A percentile compares a stretch with the other conserved stretches of the same genome.
These are phyloP conservation scores for Varroa destructor DNA, from an alignment of 1,140 invertebrate genomes.

Conservation along the genomic window DNA sequence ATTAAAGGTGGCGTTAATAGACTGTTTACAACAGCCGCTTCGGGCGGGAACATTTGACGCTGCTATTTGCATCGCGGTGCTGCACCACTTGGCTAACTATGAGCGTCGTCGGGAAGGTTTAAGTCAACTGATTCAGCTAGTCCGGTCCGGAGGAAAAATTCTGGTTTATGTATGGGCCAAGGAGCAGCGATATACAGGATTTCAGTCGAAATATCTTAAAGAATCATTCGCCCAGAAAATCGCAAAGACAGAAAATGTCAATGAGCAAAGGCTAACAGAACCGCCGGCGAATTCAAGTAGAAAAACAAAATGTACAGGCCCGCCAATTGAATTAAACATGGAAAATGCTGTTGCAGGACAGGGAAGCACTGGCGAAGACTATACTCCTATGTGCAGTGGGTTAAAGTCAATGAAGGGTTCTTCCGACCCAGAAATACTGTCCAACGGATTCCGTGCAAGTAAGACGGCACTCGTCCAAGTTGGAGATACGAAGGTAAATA, in stretches of 20 bases:
- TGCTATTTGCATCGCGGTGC: constrained; percentile 76
- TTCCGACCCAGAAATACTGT: no score
- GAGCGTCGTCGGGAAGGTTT: constrained; percentile 59
- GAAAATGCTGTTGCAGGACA: background rate
- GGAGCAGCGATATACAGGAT: constrained; percentile 58
- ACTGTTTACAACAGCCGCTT: constrained; percentile 61
- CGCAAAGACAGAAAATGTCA: background rate
- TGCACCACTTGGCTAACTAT: constrained; percentile 77
- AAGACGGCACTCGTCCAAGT: background rate
- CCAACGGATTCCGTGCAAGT: background rate
- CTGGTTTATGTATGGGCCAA: constrained; percentile 91
- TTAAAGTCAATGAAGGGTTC: no score
- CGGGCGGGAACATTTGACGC: constrained; percentile 55
- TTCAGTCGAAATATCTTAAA: constrained; percentile 60
- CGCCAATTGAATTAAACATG: background rate
- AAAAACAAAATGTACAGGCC: constrained; percentile 37
- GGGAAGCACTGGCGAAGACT: no score
- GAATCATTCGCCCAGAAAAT: constrained; percentile 39
- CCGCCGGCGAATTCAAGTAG: constrained; percentile 32
- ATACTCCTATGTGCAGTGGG: no score
- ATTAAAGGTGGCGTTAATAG: constrained; percentile 47
- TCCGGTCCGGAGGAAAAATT: constrained; percentile 54
- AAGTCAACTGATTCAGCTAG: constrained; percentile 57
- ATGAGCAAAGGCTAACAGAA: no score
- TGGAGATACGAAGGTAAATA: no score